Evolutionary conservation across 2,113 vertebrate genomes (phyloP), one percentile per base, ranked within the genome.

Genomic region (Heteronetta atricapilla): DNA sequence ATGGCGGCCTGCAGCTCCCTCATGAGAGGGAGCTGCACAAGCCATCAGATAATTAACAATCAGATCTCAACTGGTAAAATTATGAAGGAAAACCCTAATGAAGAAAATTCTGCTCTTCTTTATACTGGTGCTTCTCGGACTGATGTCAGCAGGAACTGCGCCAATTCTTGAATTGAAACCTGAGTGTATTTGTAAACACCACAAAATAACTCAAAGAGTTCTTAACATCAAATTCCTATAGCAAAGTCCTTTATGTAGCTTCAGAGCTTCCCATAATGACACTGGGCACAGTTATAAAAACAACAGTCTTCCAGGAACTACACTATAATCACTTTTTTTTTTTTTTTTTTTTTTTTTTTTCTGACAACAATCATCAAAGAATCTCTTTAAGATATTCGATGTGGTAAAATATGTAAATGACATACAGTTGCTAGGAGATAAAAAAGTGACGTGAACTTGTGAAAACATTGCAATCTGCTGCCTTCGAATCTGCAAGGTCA

Each of bases 331-430:
- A 73, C 85, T 89, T 76, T 85, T 26, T 82, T 67, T 86, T 56
- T 87, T 76, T 85, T 23, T 89, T 69, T 76, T 26, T 82, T 87
- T 76, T 85, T 26, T 85, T 73, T 85, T 26, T 81, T 70, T 86
- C 56, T 4, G 5, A 95, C 73, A 83, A 82, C 78, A 90, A 79
- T 50, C 94, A 48, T 88, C 87, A 92, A 91, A 95, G n/a, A 92
- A 94, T 79, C 78, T 52, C 67, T 81, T 88, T 53, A 89, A 68
- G 66, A 78, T 70, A 66, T 87, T 96, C 8, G 1, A 42, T 59
- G 44, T 90, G 36, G 73, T 34, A 91, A 85, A 94, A 72, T 97
- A 96, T 93, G 96, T 88, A 90, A 97, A 96, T 88, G 64, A 33
- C 44, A 92, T 86, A 86, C 60, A 92, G 83, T 92, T 95, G 81